phyloP scores from a whole-genome alignment of 2,113 vertebrate genomes.

The Peromyscus polionotus region DNA sequence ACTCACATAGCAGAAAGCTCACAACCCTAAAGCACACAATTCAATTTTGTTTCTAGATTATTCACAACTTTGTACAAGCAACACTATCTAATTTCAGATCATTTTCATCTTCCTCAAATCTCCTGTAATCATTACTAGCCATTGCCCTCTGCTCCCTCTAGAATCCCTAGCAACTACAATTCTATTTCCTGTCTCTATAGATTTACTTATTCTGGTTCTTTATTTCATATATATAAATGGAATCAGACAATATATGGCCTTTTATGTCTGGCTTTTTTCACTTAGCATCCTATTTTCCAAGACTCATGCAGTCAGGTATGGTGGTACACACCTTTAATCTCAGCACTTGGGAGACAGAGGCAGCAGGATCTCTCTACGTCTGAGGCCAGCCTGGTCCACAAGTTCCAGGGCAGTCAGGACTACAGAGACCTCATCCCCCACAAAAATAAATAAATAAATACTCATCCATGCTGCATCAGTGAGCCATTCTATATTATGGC shows the following conservation, averaged over 20 bases:
- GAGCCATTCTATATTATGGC: neutral
- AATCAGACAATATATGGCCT: neutral
- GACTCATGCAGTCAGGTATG: neutral
- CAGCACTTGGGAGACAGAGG: neutral
- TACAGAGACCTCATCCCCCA: neutral
- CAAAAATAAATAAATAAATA: neutral
- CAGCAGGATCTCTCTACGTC: neutral
- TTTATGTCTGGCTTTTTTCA: neutral
- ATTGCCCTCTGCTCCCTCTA: no score
- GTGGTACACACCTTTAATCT: neutral
- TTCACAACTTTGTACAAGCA: neutral
- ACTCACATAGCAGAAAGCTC: neutral
- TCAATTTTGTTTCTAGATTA: neutral
- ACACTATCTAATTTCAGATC: neutral
- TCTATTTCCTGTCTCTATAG: neutral
- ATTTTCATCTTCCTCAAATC: neutral
- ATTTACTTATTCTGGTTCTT: neutral
- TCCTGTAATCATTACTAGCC: neutral
- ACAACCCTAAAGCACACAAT: neutral
- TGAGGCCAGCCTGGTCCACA: neutral
- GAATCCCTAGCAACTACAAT: neutral
- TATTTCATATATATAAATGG: neutral
- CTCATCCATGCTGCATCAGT: neutral
- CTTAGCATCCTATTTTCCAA: neutral
- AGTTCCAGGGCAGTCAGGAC: neutral